Percentiles rank a stretch among this genome's conserved stretches.
phyloP scores from a whole-genome alignment of 2,797 vertebrate species.

The Peromyscus attwateri region DNA sequence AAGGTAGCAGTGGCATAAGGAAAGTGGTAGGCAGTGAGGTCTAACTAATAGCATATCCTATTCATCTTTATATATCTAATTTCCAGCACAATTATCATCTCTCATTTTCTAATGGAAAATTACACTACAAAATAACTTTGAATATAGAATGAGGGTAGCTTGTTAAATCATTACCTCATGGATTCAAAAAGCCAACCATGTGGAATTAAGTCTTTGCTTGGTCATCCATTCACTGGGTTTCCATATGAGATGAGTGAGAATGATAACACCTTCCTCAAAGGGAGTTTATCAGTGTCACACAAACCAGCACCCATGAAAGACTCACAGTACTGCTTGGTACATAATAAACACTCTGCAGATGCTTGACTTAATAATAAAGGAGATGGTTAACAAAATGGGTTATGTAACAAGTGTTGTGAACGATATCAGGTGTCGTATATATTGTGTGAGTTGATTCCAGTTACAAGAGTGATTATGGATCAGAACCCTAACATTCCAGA shows the following conservation, averaged over 20 bases:
- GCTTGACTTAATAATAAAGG: not conserved
- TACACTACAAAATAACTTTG: not conserved
- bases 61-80: not conserved
- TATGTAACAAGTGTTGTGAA: not conserved
- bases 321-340: not conserved
- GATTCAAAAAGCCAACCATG: not conserved
- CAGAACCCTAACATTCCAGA: not conserved
- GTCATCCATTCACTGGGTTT: not conserved
- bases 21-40: not conserved
- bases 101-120: slow-evolving; percentile 44
- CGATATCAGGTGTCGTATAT: not conserved
- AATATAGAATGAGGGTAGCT: not conserved
- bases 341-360: not conserved
- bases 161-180: not conserved
- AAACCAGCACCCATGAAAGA: not conserved
- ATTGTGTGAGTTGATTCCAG: not conserved
- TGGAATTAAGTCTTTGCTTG: not conserved
- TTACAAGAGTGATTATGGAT: not conserved
- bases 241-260: not conserved
- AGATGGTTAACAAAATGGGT: not conserved
- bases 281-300: not conserved
- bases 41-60: not conserved
- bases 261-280: not conserved
- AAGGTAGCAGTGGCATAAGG: not conserved
- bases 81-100: not conserved